A percentile compares a stretch with the other conserved stretches of the same genome.
Conservation (phyloP, 2,797 vertebrate genomes). For the Sarcophilus harrisii region DNA sequence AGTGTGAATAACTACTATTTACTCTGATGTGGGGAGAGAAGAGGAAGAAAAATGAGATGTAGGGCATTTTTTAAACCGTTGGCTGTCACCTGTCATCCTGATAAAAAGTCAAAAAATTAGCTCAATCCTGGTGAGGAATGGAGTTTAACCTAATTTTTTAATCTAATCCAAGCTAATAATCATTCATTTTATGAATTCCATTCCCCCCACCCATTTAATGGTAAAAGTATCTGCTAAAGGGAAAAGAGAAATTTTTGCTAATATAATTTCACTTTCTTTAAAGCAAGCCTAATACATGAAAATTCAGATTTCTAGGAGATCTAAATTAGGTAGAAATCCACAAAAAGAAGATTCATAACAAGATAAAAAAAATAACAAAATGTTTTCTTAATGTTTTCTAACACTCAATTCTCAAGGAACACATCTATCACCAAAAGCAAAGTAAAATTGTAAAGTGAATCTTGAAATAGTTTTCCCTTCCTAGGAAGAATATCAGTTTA, state of each 20-base stretch:
- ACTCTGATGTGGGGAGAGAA: neutral
- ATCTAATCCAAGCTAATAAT: neutral
- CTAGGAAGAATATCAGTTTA: neutral
- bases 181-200: neutral
- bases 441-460: neutral
- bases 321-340: slow-evolving; percentile 35
- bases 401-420: neutral
- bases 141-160: neutral
- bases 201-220: slow-evolving; percentile 19
- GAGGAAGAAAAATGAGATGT: neutral
- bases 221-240: slow-evolving; percentile 17
- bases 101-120: neutral
- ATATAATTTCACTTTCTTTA: neutral
- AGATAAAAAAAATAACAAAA: neutral
- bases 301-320: slow-evolving; percentile 52
- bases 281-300: slow-evolving; percentile 27
- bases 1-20: neutral
- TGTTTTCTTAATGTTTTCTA: slow-evolving; percentile 33
- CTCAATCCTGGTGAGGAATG: neutral
- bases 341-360: slow-evolving; percentile 6
- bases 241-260: neutral
- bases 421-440: neutral
- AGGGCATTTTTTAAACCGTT: neutral
- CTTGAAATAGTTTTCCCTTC: neutral
- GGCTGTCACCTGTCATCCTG: neutral